phyloP scores from a whole-genome alignment of 2,888 invertebrate species.

The Chymomyza amoena region DNA sequence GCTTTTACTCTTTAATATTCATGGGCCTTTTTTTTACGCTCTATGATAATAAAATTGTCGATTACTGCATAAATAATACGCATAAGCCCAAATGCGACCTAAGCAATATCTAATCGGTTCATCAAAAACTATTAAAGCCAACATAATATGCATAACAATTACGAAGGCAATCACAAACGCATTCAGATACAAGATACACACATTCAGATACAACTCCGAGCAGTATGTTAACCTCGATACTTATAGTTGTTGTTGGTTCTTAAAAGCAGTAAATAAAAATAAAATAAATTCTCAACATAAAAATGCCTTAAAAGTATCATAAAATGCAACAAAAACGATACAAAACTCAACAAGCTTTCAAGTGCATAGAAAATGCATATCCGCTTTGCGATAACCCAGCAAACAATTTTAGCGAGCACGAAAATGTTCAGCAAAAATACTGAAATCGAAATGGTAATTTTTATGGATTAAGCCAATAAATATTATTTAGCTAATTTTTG shows the following conservation, averaged over 20 bases:
- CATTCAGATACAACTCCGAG: not conserved
- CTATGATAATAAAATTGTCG: not conserved
- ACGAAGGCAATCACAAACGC: not conserved
- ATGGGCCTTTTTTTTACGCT: not conserved
- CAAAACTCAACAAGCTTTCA: not conserved
- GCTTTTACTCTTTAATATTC: not conserved
- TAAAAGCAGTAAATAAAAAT: not conserved
- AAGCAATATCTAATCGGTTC: not conserved
- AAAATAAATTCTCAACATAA: not conserved
- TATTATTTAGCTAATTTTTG: no score
- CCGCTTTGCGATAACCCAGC: not conserved
- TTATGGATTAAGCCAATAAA: no score
- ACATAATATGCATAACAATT: not conserved
- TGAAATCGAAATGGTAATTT: no score
- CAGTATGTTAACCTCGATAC: not conserved
- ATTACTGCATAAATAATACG: not conserved
- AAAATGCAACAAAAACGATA: slow-evolving; percentile 2
- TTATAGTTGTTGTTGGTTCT: not conserved
- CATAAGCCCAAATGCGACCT: not conserved
- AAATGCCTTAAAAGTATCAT: not conserved
- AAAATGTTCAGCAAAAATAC: not conserved
- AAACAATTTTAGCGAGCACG: not conserved
- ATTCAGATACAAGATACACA: not conserved
- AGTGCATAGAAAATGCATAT: not conserved
- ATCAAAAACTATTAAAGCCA: not conserved